Evolutionary conservation across 2,888 invertebrate species (phyloP), one percentile per base, ranked within the genome.

Genomic region (Cabera pusaria): DNA sequence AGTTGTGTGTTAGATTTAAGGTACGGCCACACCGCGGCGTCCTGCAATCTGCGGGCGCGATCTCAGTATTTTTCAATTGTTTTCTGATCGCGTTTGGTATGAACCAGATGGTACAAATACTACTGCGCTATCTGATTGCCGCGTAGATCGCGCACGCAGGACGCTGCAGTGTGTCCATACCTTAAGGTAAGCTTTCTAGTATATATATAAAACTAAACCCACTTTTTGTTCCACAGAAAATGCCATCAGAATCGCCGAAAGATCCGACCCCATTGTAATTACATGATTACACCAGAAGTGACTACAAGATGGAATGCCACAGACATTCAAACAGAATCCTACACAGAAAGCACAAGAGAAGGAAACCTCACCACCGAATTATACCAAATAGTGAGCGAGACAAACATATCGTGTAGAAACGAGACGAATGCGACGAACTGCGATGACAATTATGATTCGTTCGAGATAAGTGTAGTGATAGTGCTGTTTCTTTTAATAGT

Each of bases 401-500:
- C 25, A 28, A 7, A 39, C 27, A 7, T 11, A 3, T 21, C 21
- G 7, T 34, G 26, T 16, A 11, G 5, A 21, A 59, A 49, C 9
- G 26, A 38, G 9, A 29, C 38, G 6, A 56, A 33, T 21, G 32
- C 45, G 6, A 60, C 56, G 1, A 60, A 52, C 34, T 64, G 62
- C 19, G 61, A 60, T 1, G 42, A 42, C 3, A 59, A 72, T 1
- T 88, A 87, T 18, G 86, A 86, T 19, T 67, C 67, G 23, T 62
- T 87, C 21, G 92, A 93, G 64, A 87, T 92, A 20, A 90, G 91
- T 56, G 86, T 94, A 42, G 92, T 93, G 43, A 88, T 90, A 25
- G 79, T 94, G 40, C 81, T 94, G 45, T 93, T 91, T 66, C 72
- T 93, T 23, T 84, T 94, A 24, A 94, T 94, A 60, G 92, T 94